Evolutionary conservation across 2,888 invertebrate species (phyloP).

Genomic region (Monochamus alternatus): DNA sequence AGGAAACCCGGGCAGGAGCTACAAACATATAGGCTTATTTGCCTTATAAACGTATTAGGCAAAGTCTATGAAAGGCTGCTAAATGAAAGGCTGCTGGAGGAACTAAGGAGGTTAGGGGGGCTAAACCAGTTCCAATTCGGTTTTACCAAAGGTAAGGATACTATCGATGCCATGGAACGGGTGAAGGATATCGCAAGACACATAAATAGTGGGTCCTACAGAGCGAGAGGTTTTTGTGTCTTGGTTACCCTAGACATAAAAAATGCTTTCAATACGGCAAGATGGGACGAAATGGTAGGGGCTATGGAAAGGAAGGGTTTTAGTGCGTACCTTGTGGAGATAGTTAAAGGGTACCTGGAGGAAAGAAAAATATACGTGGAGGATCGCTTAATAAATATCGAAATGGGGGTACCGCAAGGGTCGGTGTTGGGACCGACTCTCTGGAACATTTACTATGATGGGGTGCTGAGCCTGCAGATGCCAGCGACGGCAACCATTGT

Average conservation of each 20-base stretch:
- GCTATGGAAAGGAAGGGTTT: background rate
- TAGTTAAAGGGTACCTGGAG: background rate
- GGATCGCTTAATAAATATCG: too few species aligned
- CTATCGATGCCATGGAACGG: conserved; percentile 14
- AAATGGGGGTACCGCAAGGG: conserved; percentile 15
- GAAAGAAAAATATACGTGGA: background rate
- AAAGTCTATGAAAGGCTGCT: conserved; percentile 33
- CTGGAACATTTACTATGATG: conserved; percentile 32
- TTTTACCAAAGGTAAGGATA: conserved; percentile 13
- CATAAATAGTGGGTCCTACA: background rate
- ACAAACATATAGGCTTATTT: conserved; percentile 29
- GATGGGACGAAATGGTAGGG: background rate
- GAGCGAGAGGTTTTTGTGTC: background rate
- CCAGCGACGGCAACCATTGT: background rate
- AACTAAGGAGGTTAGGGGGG: conserved; percentile 16
- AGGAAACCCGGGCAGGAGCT: background rate
- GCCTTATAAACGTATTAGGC: conserved; percentile 31
- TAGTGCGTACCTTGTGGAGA: background rate
- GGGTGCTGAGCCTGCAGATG: conserved; percentile 1
- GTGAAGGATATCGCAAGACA: background rate
- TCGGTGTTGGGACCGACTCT: conserved; percentile 33
- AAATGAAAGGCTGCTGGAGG: conserved; percentile 15
- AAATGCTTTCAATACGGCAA: background rate
- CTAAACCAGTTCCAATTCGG: conserved; percentile 32
- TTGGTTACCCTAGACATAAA: background rate